phyloP scores from a whole-genome alignment of 1,140 invertebrate genomes.

The Drosophila yakuba region DNA sequence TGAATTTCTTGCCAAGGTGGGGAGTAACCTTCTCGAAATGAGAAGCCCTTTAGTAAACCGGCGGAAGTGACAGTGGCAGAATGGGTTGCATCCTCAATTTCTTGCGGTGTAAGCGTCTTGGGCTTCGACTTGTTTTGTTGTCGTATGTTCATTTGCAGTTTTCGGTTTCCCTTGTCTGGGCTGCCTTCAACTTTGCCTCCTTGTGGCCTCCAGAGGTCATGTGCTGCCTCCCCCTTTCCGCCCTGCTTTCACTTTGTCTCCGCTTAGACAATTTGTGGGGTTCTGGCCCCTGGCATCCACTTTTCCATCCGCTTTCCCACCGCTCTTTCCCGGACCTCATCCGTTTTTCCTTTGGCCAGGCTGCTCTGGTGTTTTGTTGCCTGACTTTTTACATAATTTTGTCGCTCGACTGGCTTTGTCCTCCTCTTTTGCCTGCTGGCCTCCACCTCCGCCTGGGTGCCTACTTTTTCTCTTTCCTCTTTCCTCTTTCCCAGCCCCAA shows the following conservation, averaged over 20 bases:
- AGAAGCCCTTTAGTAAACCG: neutral
- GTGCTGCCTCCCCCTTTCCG: conserved; percentile 9
- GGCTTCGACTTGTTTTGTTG: conserved; percentile 36
- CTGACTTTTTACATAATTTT: conserved; percentile 83
- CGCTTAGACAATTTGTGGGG: conserved; percentile 66
- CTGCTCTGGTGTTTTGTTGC: conserved; percentile 49
- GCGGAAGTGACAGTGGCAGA: neutral
- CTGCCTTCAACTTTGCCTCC: conserved; percentile 54
- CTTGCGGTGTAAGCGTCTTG: conserved; percentile 38
- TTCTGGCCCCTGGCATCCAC: conserved; percentile 20
- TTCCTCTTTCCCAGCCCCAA: neutral
- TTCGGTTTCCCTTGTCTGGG: conserved; percentile 39
- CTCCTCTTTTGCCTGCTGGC: conserved; percentile 49
- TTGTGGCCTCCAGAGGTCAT: conserved; percentile 60
- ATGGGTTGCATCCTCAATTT: conserved; percentile 17
- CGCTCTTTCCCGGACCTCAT: neutral
- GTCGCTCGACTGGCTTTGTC: conserved; percentile 73
- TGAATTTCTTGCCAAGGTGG: neutral
- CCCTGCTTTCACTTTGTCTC: conserved; percentile 70
- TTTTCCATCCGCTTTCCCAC: conserved; percentile 2
- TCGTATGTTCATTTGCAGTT: conserved; percentile 76
- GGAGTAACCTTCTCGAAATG: neutral
- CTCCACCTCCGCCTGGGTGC: neutral
- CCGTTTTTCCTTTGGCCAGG: conserved; percentile 31
- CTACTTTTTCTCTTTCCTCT: conserved; percentile 13